These are phyloP conservation scores for Paramormyrops hopkinsi DNA, from an alignment of 2,797 vertebrate genomes.

Conservation along the genomic window DNA sequence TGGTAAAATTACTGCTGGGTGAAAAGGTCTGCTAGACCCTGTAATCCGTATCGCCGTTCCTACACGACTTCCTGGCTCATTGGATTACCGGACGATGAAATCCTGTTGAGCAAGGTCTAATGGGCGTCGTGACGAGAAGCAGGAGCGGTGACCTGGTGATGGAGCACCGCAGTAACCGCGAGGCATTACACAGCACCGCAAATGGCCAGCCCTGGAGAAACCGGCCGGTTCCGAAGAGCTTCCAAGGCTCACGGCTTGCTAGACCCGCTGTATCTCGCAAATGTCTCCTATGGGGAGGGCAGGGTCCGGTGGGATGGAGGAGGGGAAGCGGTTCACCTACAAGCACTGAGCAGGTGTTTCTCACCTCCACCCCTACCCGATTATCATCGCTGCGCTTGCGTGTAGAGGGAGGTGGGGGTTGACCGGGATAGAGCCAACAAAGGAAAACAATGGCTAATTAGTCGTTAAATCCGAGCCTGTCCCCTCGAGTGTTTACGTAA, in stretches of 20 bases:
- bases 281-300: neutral
- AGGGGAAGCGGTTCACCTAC: neutral
- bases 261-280: neutral
- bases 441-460: slow-evolving; percentile 43
- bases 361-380: neutral
- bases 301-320: neutral
- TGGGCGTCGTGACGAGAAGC: slow-evolving; percentile 76
- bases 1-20: neutral
- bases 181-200: slow-evolving; percentile 37
- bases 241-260: neutral
- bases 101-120: slow-evolving; percentile 68
- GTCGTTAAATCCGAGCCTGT: slow-evolving; percentile 33
- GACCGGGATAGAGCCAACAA: slow-evolving; percentile 26
- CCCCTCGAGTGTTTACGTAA: slow-evolving; percentile 29
- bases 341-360: neutral
- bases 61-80: slow-evolving; percentile 71
- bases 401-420: slow-evolving; percentile 34
- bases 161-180: slow-evolving; percentile 62
- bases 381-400: neutral
- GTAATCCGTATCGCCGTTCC: slow-evolving; percentile 63
- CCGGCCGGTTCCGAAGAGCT: neutral
- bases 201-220: neutral
- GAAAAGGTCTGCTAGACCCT: slow-evolving; percentile 64
- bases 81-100: slow-evolving; percentile 69
- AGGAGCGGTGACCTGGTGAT: slow-evolving; percentile 65